phyloP scores from a whole-genome alignment of 2,888 invertebrate genomes.

The Latrodectus hesperus region DNA sequence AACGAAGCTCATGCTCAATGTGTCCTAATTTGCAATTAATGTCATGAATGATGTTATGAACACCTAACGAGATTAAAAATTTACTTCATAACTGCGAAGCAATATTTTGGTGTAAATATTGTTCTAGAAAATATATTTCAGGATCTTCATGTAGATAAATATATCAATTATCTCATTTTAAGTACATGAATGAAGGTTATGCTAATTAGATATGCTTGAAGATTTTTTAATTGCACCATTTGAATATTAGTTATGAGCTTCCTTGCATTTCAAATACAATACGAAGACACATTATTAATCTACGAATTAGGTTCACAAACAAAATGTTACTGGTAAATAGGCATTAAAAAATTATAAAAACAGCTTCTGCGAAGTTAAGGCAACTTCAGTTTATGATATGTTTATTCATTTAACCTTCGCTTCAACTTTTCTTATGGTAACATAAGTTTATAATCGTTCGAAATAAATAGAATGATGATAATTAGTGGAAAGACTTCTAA shows the following conservation, averaged over 20 bases:
- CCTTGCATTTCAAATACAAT: constrained; percentile 39
- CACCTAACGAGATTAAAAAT: no score
- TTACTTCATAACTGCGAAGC: not conserved
- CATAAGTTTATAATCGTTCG: no score
- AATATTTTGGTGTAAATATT: not conserved
- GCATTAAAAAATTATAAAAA: constrained; percentile 65
- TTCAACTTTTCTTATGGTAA: no score
- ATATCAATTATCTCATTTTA: constrained; percentile 1
- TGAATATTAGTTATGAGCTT: constrained; percentile 13
- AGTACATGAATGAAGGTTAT: not conserved
- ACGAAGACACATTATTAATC: constrained; percentile 52
- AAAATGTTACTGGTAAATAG: constrained; percentile 38
- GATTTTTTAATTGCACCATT: not conserved
- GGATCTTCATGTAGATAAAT: not conserved
- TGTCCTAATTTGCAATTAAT: no score
- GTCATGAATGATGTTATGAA: no score
- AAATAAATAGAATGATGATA: no score
- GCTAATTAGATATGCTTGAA: no score
- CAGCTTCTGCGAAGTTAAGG: constrained; percentile 65
- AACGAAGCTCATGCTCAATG: no score
- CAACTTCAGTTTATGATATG: constrained; percentile 67
- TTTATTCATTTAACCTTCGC: constrained; percentile 39
- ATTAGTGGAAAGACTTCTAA: no score
- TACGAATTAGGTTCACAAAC: constrained; percentile 13
- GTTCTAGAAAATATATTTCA: not conserved